Evolutionary conservation across 2,797 vertebrate species (phyloP).

Genomic region (Threskiornis aethiopicus): DNA sequence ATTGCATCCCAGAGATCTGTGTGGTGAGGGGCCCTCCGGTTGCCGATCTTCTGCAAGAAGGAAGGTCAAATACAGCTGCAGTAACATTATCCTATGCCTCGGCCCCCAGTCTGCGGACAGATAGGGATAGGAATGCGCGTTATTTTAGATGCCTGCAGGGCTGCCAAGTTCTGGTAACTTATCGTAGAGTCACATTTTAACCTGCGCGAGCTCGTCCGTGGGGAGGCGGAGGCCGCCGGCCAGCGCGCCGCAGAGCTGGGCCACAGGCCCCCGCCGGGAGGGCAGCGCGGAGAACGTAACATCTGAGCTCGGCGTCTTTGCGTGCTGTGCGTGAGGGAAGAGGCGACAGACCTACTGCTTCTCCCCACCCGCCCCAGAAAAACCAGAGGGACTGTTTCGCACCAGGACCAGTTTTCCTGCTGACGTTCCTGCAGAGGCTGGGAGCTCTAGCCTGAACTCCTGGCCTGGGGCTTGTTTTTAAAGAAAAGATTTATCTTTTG

Average conservation of each 20-base stretch:
- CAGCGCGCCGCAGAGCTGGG: not conserved
- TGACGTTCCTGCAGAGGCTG: not conserved
- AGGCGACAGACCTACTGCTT: not conserved
- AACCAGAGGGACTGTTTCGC: not conserved
- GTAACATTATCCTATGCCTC: conserved; percentile 18
- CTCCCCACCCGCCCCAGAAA: not conserved
- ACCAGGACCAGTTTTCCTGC: not conserved
- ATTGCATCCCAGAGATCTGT: conserved; percentile 7
- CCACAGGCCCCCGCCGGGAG: not conserved
- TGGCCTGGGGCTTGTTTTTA: not conserved
- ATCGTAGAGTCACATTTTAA: not conserved
- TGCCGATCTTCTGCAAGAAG: conserved; percentile 6
- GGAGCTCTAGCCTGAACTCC: not conserved
- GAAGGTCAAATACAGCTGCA: conserved; percentile 57
- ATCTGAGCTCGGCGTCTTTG: not conserved
- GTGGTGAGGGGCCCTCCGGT: conserved; percentile 14
- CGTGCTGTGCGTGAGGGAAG: not conserved
- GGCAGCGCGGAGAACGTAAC: not conserved
- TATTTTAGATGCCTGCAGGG: not conserved
- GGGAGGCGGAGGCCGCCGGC: not conserved
- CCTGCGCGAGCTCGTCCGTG: not conserved
- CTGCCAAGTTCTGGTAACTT: not conserved
- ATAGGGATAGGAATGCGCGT: accelerated
- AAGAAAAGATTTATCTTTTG: not conserved
- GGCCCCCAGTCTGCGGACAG: not conserved